Evolutionary conservation across 1,140 invertebrate species (phyloP).

Genomic region (Oncopodura yosiiana): DNA sequence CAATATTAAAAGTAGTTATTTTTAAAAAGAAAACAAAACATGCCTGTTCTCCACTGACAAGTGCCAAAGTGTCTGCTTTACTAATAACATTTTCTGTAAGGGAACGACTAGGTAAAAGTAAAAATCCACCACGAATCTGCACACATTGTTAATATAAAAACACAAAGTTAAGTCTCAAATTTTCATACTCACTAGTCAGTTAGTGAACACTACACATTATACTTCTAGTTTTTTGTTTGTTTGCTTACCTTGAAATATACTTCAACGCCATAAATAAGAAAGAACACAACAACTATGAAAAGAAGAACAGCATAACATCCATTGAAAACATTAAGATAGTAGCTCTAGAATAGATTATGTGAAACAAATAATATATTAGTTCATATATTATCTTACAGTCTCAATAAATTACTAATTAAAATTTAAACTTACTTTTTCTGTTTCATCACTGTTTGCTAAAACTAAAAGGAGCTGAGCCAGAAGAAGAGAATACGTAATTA

Average conservation of each 20-base stretch:
- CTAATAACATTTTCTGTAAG: conserved; percentile 10
- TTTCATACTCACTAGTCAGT: not conserved
- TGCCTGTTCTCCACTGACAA: conserved; percentile 35
- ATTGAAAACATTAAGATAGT: conserved; percentile 76
- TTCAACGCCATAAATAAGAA: conserved; percentile 88
- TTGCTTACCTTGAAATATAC: conserved; percentile 79
- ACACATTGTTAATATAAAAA: not conserved
- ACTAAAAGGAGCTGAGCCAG: conserved; percentile 56
- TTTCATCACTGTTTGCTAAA: conserved; percentile 51
- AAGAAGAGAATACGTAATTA: conserved; percentile 76
- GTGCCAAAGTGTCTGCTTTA: conserved; percentile 33
- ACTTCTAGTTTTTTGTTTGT: not conserved
- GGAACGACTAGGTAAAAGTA: conserved; percentile 26
- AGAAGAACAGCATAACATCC: conserved; percentile 82
- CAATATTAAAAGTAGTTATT: conserved; percentile 2
- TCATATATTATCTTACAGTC: not conserved
- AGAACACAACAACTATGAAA: conserved; percentile 83
- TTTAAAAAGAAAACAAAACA: conserved; percentile 6
- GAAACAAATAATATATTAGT: conserved; percentile 6
- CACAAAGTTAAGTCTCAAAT: conserved; percentile 4
- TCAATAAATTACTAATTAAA: not conserved
- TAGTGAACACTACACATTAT: not conserved
- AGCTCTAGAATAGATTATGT: conserved; percentile 53
- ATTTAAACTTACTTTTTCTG: conserved; percentile 47
- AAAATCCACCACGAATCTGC: conserved; percentile 34